Conservation (phyloP, 2,888 invertebrate genomes). For the Rotaria sp. region DNA sequence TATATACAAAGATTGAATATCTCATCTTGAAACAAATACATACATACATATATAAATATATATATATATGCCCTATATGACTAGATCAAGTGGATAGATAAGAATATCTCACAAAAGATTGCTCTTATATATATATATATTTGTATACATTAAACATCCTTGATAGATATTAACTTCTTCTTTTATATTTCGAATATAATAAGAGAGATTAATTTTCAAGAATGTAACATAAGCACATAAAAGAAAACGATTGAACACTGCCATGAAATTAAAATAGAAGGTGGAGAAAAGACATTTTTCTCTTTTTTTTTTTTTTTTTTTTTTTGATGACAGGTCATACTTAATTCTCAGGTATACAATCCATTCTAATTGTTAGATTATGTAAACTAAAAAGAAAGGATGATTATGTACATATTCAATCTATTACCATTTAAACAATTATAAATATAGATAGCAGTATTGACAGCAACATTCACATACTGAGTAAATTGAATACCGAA, state of each 20-base stretch:
- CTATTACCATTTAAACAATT: neutral
- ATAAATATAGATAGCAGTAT: neutral
- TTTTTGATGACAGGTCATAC: neutral
- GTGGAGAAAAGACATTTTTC: neutral
- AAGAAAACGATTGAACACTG: neutral
- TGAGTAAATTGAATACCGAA: neutral
- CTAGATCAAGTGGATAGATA: constrained; percentile 13
- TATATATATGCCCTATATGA: neutral
- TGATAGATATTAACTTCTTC: neutral
- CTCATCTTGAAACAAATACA: neutral
- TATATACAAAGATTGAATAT: neutral
- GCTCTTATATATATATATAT: neutral
- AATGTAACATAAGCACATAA: neutral
- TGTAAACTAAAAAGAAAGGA: neutral
- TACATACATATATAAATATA: neutral
- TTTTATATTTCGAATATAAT: neutral
- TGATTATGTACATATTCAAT: neutral
- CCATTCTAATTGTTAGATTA: neutral
- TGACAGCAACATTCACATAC: neutral
- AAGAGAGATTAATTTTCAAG: neutral
- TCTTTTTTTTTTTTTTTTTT: no score
- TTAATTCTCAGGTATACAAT: neutral
- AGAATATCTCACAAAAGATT: neutral
- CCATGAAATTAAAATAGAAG: neutral
- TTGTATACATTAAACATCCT: constrained; percentile 1